Evolutionary conservation across 2,888 invertebrate genomes (phyloP).

Genomic region (Criorhina ranunculi): DNA sequence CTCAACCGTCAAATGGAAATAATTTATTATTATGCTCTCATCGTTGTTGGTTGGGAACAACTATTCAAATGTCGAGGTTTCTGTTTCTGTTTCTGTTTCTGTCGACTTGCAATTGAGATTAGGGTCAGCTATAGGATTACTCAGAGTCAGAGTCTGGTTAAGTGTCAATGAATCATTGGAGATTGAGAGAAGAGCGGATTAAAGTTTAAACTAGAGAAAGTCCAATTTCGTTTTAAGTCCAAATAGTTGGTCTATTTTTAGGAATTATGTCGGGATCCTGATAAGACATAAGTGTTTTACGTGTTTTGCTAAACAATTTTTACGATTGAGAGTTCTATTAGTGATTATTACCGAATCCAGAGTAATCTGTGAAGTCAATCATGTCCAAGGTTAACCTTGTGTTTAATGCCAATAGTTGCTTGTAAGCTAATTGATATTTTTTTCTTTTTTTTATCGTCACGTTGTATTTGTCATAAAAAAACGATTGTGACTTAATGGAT

Average conservation of each 20-base stretch:
- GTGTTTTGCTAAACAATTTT: not conserved
- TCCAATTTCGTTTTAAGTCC: not conserved
- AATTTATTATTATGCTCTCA: constrained; percentile 35
- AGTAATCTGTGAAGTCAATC: not conserved
- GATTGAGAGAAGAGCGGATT: constrained; percentile 2
- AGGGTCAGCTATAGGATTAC: constrained; percentile 32
- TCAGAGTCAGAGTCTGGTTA: not conserved
- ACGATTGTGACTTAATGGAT: too few species aligned
- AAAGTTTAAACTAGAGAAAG: constrained; percentile 3
- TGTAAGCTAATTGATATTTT: not conserved
- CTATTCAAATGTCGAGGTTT: constrained; percentile 38
- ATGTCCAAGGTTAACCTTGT: not conserved
- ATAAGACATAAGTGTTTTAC: constrained; percentile 15
- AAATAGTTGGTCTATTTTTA: constrained; percentile 21
- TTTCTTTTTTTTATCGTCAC: too few species aligned
- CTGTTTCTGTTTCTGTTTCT: too few species aligned
- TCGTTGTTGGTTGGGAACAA: constrained; percentile 14
- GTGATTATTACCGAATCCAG: not conserved
- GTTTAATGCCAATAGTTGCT: not conserved
- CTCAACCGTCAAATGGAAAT: constrained; percentile 27
- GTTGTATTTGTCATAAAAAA: too few species aligned
- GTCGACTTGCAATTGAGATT: constrained; percentile 33
- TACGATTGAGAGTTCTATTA: not conserved
- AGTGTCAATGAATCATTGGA: constrained; percentile 34
- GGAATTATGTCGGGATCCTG: not conserved